A percentile compares a stretch with the other conserved stretches of the same genome.
Evolutionary conservation across 2,888 invertebrate genomes (phyloP).

Genomic region (Hirtodrosophila histrioides): DNA sequence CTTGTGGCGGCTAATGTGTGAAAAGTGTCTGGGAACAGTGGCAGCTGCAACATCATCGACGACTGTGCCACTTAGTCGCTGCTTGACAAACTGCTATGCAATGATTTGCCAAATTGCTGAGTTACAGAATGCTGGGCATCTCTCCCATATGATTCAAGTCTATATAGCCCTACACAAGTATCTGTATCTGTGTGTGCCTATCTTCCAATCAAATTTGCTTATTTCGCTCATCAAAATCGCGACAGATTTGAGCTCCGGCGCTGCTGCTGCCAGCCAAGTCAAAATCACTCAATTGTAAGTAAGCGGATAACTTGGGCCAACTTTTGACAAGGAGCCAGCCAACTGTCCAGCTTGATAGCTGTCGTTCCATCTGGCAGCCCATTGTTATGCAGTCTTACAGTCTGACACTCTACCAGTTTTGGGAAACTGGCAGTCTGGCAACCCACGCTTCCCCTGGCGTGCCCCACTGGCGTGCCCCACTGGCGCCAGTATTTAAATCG

Average conservation of each 20-base stretch:
- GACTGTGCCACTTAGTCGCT: conserved; percentile 43
- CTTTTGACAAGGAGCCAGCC: conserved; percentile 46
- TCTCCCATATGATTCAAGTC: conserved; percentile 15
- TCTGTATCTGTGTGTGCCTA: neutral
- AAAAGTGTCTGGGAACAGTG: conserved; percentile 59
- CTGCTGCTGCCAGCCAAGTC: conserved; percentile 38
- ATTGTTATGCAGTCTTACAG: conserved; percentile 42
- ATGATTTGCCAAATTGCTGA: conserved; percentile 48
- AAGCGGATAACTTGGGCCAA: conserved; percentile 68
- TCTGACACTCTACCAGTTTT: neutral
- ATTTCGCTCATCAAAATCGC: conserved; percentile 52
- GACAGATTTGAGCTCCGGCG: conserved; percentile 36
- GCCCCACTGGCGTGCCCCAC: conserved; percentile 16
- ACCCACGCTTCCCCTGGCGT: conserved; percentile 40
- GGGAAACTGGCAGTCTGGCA: conserved; percentile 16
- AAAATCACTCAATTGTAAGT: conserved; percentile 69
- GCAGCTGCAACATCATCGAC: conserved; percentile 64
- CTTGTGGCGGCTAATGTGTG: conserved; percentile 51
- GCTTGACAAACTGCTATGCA: conserved; percentile 54
- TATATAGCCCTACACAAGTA: too few species aligned
- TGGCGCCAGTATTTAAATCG: conserved; percentile 77
- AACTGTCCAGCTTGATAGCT: conserved; percentile 50
- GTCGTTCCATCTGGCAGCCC: conserved; percentile 40
- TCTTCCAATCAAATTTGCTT: conserved; percentile 51
- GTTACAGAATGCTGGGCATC: conserved; percentile 11